Conservation (phyloP, 2,888 invertebrate genomes). For the Rotaria macrura region DNA sequence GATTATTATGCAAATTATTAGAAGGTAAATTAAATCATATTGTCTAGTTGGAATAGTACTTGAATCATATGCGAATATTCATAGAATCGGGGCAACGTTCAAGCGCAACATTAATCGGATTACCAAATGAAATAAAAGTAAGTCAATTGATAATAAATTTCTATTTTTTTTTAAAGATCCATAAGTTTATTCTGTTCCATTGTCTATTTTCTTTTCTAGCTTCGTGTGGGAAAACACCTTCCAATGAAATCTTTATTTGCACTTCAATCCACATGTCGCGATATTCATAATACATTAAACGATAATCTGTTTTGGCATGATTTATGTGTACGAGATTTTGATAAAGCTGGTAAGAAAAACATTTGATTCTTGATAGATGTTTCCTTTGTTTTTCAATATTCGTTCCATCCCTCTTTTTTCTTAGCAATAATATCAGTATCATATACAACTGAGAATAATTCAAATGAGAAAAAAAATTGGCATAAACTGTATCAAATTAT, state of each 20-base stretch:
- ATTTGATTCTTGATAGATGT: no score
- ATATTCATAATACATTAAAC: background rate
- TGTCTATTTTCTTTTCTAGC: background rate
- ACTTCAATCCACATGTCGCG: background rate
- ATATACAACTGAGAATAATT: background rate
- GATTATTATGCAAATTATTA: background rate
- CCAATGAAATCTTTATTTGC: background rate
- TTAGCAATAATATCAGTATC: background rate
- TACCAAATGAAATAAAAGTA: slow-evolving; percentile 8
- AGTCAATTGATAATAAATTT: background rate
- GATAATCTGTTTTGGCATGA: background rate
- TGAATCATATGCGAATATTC: background rate
- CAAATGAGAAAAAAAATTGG: background rate
- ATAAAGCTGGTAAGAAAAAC: background rate
- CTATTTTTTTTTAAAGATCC: no score
- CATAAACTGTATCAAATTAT: background rate
- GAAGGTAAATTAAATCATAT: background rate
- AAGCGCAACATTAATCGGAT: background rate
- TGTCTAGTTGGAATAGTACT: background rate
- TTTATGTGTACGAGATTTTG: background rate
- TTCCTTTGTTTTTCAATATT: no score
- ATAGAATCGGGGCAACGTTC: background rate
- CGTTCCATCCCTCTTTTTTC: background rate
- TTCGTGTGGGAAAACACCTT: background rate
- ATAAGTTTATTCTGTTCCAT: no score